Conservation (phyloP, 1,140 invertebrate species). For the Steinernema khuongi region DNA sequence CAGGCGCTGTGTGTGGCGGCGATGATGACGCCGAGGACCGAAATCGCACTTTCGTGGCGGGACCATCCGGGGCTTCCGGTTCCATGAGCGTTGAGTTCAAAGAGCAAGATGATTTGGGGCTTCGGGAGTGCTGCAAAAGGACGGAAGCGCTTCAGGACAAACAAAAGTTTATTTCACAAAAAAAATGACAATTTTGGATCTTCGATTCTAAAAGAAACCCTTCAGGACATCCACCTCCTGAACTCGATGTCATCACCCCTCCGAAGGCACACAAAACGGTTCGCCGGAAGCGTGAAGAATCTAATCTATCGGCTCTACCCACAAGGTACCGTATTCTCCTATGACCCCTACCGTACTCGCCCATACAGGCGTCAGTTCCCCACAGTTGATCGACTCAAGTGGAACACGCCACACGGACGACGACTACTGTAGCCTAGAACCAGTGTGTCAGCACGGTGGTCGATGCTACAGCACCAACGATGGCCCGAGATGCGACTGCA, state of each 20-base stretch:
- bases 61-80: no score
- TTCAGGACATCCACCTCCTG: constrained; percentile 51
- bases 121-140: no score
- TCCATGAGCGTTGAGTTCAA: no score
- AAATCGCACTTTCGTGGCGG: no score
- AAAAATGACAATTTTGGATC: no score
- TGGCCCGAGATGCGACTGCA: constrained; percentile 85
- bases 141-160: no score
- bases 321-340: constrained; percentile 37
- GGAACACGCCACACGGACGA: constrained; percentile 56
- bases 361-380: constrained; percentile 46
- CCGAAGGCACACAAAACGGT: constrained; percentile 45
- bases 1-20: neutral
- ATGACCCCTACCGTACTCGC: neutral
- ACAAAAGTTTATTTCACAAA: no score
- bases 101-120: no score
- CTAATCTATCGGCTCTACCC: constrained; percentile 53
- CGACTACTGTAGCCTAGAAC: constrained; percentile 47
- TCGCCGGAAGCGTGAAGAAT: constrained; percentile 52
- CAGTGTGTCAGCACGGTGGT: constrained; percentile 9
- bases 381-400: constrained; percentile 50
- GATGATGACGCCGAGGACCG: no score
- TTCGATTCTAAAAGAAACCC: no score
- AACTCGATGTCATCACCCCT: constrained; percentile 48
- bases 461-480: constrained; percentile 82